Evolutionary conservation across 2,888 invertebrate genomes (phyloP), one percentile per base, ranked within the genome.

Genomic region (Lamproptera curius): DNA sequence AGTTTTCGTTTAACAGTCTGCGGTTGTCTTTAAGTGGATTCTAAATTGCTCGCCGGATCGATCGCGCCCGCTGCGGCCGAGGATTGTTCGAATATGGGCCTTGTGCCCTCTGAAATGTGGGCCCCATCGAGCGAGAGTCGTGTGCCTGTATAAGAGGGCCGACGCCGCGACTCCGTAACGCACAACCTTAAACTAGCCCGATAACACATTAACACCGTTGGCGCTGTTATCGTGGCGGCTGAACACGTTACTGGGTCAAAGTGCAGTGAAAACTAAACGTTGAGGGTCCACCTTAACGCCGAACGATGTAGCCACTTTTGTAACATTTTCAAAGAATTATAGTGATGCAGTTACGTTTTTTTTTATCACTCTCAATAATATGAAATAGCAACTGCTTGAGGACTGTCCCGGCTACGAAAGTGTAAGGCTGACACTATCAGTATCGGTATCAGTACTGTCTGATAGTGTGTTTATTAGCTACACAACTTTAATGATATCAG

Each of bases 1-100:
- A 86, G 70, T 85, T 86, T 84, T 84, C 82, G 85, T 85, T 85
- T 85, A 85, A 73, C 79, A 55, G 58, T 57, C 62, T 80, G 86
- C 71, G 84, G 85, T 79, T 73, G 76, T 75, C 73, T 82, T 75
- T 84, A 85, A 86, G 86, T 86, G 86, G 86, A 79, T 79, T 77
- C 75, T 73, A 85, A 85, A 86, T 86, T 85, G 76, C 80, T 65
- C 57, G 65, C 67, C 63, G 63, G 73, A 79, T 81, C 76, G 78
- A 81, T 79, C 61, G 67, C 42, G 26, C 59, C 39, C 38, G 55
- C 56, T 39, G 43, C 52, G 50, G 40, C 54, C 42, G 33, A 53
- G 54, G 46, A 55, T 59, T 59, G 56, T 46, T 54, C 58, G 53
- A 58, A 59, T 58, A 57, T 58, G 54, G 53, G 46, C 55, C 51